phyloP scores from a whole-genome alignment of 2,888 invertebrate genomes.

The Thera obeliscata region DNA sequence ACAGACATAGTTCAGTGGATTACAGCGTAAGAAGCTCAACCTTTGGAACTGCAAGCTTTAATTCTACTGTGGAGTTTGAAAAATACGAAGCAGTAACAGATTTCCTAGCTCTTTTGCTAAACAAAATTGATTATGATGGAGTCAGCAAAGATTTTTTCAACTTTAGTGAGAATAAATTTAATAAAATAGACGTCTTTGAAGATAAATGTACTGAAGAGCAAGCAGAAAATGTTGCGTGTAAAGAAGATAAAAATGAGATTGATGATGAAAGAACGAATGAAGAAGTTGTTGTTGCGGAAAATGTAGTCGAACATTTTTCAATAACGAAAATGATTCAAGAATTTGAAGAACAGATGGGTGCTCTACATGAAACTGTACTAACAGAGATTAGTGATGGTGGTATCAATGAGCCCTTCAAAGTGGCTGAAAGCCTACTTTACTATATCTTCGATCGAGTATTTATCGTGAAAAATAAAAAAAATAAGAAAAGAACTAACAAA shows the following conservation, averaged over 20 bases:
- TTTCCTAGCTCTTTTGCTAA: conserved; percentile 57
- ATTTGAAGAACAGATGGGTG: conserved; percentile 54
- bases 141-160: conserved; percentile 28
- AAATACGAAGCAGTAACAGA: conserved; percentile 70
- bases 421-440: conserved; percentile 69
- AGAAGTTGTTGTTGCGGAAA: conserved; percentile 10
- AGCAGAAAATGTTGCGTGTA: neutral
- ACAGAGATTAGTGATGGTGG: conserved; percentile 64
- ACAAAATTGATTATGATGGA: conserved; percentile 53
- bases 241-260: conserved; percentile 26
- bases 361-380: conserved; percentile 57
- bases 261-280: conserved; percentile 11
- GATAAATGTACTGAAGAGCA: conserved; percentile 4
- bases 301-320: conserved; percentile 55
- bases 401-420: conserved; percentile 49
- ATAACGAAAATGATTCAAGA: conserved; percentile 68
- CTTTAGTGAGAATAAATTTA: conserved; percentile 4
- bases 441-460: conserved; percentile 67
- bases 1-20: conserved; percentile 44
- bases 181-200: neutral
- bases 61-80: conserved; percentile 76
- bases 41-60: conserved; percentile 58
- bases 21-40: conserved; percentile 59
- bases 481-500: conserved; percentile 49
- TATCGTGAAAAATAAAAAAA: conserved; percentile 52